Evolutionary conservation across 2,888 invertebrate genomes (phyloP).

Genomic region (Ctena decussata): DNA sequence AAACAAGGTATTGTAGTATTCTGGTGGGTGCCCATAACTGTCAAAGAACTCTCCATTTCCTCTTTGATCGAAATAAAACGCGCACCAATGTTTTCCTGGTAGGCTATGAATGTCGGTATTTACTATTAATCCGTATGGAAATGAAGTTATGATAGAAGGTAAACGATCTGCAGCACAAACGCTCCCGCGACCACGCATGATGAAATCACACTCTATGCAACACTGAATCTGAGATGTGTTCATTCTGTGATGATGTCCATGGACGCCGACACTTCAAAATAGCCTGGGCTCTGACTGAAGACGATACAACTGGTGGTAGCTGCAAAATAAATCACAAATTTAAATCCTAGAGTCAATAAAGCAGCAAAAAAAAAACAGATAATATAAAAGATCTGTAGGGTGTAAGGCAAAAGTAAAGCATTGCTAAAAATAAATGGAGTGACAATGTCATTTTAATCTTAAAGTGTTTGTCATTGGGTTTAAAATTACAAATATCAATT

Average conservation of each 20-base stretch:
- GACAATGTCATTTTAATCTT: too few species aligned
- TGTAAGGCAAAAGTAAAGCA: too few species aligned
- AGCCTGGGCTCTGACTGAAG: background rate
- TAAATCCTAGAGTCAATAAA: too few species aligned
- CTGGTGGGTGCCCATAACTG: constrained; percentile 27
- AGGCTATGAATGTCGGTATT: constrained; percentile 14
- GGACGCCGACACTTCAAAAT: background rate
- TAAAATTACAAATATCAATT: too few species aligned
- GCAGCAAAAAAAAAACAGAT: too few species aligned
- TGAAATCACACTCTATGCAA: background rate
- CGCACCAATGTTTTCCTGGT: constrained; percentile 29
- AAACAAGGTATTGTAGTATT: background rate
- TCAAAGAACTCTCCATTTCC: constrained; percentile 41
- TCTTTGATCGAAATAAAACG: constrained; percentile 23
- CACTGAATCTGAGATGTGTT: background rate
- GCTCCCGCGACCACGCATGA: background rate
- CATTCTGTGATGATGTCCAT: background rate
- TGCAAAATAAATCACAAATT: background rate
- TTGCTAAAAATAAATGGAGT: too few species aligned
- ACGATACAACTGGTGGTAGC: background rate
- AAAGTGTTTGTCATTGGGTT: too few species aligned
- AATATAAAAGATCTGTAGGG: too few species aligned
- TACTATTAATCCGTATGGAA: background rate
- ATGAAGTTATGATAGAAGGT: background rate
- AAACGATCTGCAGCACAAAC: background rate